Base-by-base conservation (phyloP, 1,140 invertebrate genomes). In the Achatina immaculata region DNA sequence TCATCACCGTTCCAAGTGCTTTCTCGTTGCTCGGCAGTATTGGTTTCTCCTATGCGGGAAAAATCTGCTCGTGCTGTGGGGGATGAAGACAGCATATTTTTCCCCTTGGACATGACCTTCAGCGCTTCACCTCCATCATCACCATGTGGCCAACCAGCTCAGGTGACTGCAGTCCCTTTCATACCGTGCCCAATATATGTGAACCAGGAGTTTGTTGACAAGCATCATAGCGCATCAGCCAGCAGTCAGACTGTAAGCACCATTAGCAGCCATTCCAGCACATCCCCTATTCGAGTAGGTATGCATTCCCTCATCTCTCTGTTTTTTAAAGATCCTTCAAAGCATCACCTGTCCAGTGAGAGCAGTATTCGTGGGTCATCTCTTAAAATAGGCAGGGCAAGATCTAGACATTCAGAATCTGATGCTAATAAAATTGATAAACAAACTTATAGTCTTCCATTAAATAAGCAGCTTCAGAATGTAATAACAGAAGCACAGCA, bases 181-280 rank as follows among this genome's bases (percentile, higher is more conserved):
- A 24, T 74, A 16, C 62, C 34, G 19, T 62, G 24, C 28, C 76
- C 76, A 42, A 78, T 48, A 3, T 78, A 78, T 78, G 76, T 78
- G 21, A 78, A 78, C 65, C 76, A 78, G 65, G 76, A 78, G 76
- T 78, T 78, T 68, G 65, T 68, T 19, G 34, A 38, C 55, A 58
- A 65, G 28, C 72, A 74, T 7, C 36, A 71, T 6, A 71, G 3
- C 11, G 48, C 31, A 19, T 43, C 36, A 43, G 9, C 74, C 40
- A 58, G 74, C 28, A 76, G 31, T 62, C 38, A 51, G 19, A 55
- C 31, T 2, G 74, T 76, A 28, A 65, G 36, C 36, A 62, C 48
- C 16, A 76, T n/a, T 21, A 65, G 58, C 43, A 78, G 76, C 31
- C 65, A 78, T 1, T 78, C 65, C 28, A 78, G 76, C 31, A 40